A percentile compares a stretch with the other conserved stretches of the same genome.
These are phyloP conservation scores for Mycteria americana DNA, from an alignment of 2,797 vertebrate genomes.

Conservation along the genomic window DNA sequence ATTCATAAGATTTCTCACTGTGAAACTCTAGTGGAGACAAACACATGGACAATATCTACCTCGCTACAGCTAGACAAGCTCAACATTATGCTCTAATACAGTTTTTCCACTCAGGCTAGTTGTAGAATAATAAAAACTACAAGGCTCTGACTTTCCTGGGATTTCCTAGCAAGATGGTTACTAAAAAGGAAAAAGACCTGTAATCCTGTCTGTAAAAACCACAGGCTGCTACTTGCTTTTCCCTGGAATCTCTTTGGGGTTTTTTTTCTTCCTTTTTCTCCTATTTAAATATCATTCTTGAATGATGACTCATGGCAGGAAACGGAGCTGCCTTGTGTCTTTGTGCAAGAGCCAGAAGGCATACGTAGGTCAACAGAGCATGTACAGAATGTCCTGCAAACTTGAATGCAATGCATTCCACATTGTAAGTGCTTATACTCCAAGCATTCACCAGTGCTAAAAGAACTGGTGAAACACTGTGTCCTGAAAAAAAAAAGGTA, in stretches of 20 bases:
- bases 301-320: conserved; percentile 40
- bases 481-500: background rate
- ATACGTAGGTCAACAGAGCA: background rate
- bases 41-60: background rate
- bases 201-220: background rate
- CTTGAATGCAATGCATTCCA: background rate
- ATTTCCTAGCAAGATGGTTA: background rate
- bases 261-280: background rate
- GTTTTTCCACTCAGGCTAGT: background rate
- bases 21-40: background rate
- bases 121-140: background rate
- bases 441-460: background rate
- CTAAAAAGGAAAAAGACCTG: background rate
- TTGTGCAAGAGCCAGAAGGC: background rate
- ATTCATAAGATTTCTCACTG: background rate
- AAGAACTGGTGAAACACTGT: background rate
- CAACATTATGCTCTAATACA: background rate
- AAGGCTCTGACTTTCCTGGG: background rate
- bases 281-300: background rate
- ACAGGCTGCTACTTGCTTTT: background rate
- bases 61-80: background rate
- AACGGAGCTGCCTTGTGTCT: background rate
- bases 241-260: background rate
- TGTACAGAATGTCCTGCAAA: conserved; percentile 9
- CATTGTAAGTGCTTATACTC: background rate